Conservation (phyloP, 2,888 invertebrate genomes). For the Calephelis perditalis region DNA sequence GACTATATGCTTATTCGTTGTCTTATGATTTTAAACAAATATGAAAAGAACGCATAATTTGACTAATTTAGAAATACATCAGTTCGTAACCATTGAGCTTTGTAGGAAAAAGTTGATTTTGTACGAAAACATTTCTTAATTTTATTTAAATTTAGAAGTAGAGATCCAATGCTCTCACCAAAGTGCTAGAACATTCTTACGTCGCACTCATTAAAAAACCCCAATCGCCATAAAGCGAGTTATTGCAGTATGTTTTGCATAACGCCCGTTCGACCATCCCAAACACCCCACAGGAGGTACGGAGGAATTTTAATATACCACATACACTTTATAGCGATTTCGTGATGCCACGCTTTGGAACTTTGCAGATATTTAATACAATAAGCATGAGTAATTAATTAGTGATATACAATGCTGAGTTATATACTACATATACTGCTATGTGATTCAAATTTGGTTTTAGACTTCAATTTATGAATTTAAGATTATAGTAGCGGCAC, state of each 20-base stretch:
- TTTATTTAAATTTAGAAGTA: too few species aligned
- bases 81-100: too few species aligned
- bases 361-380: background rate
- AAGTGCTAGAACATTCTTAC: constrained; percentile 10
- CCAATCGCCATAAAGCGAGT: constrained; percentile 42
- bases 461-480: too few species aligned
- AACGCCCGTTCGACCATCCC: constrained; percentile 39
- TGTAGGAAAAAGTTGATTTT: too few species aligned
- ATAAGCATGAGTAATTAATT: constrained; percentile 2
- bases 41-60: too few species aligned
- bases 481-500: too few species aligned
- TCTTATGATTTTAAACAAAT: too few species aligned
- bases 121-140: too few species aligned
- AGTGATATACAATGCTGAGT: background rate
- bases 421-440: background rate
- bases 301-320: constrained; percentile 58
- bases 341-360: background rate
- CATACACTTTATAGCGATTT: constrained; percentile 22
- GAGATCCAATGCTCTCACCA: background rate
- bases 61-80: too few species aligned
- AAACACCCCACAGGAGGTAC: constrained; percentile 23
- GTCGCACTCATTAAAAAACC: constrained; percentile 45
- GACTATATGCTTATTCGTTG: too few species aligned
- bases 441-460: too few species aligned
- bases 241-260: constrained; percentile 64